phyloP scores from a whole-genome alignment of 2,888 invertebrate species.

The Yponomeuta cagnagella region DNA sequence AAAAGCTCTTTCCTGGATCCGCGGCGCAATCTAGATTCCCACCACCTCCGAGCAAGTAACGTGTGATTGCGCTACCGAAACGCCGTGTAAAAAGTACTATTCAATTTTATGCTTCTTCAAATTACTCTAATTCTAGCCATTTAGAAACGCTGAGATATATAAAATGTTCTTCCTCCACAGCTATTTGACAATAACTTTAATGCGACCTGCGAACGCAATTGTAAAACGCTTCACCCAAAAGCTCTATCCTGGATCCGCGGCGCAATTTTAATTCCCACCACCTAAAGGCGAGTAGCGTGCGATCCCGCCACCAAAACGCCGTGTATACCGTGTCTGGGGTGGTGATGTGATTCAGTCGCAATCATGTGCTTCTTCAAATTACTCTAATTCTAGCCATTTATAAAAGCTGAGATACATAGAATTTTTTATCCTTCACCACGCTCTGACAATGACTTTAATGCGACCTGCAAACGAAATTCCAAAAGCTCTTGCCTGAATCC shows the following conservation, averaged over 20 bases:
- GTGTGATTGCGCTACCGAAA: neutral
- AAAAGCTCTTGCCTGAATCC: neutral
- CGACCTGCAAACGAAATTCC: neutral
- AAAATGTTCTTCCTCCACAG: too few species aligned
- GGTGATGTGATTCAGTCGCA: constrained; percentile 30
- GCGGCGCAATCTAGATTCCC: neutral
- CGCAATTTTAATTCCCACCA: neutral
- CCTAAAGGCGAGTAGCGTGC: neutral
- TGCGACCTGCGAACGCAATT: neutral
- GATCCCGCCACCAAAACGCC: neutral
- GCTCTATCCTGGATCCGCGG: neutral
- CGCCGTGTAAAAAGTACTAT: neutral
- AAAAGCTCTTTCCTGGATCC: neutral
- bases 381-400: too few species aligned
- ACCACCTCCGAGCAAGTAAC: neutral
- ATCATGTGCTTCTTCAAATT: constrained; percentile 6
- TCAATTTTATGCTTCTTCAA: constrained; percentile 7
- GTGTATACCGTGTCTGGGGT: constrained; percentile 21
- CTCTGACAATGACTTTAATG: too few species aligned
- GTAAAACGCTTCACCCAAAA: neutral
- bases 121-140: too few species aligned
- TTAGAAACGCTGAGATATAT: too few species aligned
- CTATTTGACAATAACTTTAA: too few species aligned
- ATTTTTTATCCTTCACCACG: too few species aligned
- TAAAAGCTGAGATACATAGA: too few species aligned